Base-by-base conservation (phyloP, 1,140 invertebrate genomes). In the Diorhabda elongata region DNA sequence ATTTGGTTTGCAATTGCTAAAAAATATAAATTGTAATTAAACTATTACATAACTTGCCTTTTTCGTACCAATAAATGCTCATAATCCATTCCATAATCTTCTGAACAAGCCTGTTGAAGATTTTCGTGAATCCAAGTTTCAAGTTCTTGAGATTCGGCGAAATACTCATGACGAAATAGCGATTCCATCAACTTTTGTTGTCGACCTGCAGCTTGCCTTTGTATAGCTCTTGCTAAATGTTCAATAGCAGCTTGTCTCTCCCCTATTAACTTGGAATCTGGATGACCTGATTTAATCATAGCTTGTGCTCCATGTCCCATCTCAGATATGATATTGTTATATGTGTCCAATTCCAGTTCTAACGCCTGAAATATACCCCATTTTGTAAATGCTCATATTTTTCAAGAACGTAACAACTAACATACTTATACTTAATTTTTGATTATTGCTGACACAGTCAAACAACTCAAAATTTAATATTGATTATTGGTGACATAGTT, bases 71-170 rank as follows among this genome's bases (percentile, higher is more conserved):
- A 82, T 43, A 98, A 82, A 84, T 99, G 97, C 81, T 99, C 97
- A 80, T 96, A 98, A 84, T 99, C 97, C 80, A 95, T 93, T 4
- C 97, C 97, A 82, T 96, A 98, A 80, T 99, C 97, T 79, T 99
- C 96, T 47, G 92, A 95, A 3, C 90, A 90, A 5, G 96, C 96
- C 0, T 90, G 89, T 73, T 92, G 90, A 81, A 95, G 89, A 80
- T 98, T 95, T 78, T 98, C 95, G 70, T 90, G 89, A 45, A 99
- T 97, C 96, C 96, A 99, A 73, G 90, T 88, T 77, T 98, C 94
- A 65, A 98, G 85, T 78, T 98, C 96, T 64, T 90, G 87, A 69
- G 90, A 92, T 82, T 99, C 97, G 0, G 91, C 83, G 78, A 97
- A 90, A 81, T 97, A 99, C 77, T 97, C 95, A 79, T 97, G 96